These are phyloP conservation scores for Agrilus cyanescens DNA, from an alignment of 2,888 invertebrate species.

Conservation along the genomic window DNA sequence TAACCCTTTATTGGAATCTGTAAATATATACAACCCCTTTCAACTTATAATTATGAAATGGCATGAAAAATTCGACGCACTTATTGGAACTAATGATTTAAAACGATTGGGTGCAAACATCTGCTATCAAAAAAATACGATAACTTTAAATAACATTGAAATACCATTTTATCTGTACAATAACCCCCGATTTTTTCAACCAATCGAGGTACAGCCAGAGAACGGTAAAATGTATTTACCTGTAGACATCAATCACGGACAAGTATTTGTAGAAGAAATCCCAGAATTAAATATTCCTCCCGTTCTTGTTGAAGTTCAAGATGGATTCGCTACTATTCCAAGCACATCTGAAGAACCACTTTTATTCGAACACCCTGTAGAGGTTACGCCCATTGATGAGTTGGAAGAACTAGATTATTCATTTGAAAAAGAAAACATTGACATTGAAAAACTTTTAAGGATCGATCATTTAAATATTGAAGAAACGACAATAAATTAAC, in stretches of 20 bases:
- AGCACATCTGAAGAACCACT: no score
- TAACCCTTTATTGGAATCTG: background rate
- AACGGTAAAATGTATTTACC: background rate
- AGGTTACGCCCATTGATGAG: no score
- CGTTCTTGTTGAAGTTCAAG: no score
- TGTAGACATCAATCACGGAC: background rate
- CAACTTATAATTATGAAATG: background rate
- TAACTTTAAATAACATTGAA: background rate
- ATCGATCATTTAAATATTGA: no score
- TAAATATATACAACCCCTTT: conserved; percentile 1
- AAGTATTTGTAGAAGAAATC: background rate
- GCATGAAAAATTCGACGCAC: conserved; percentile 3
- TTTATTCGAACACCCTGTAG: no score
- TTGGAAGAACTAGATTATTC: no score
- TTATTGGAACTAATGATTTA: conserved; percentile 1
- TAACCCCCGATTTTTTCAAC: background rate
- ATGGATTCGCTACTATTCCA: no score
- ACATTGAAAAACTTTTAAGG: no score
- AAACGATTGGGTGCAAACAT: background rate
- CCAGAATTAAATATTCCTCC: no score
- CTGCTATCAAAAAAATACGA: background rate
- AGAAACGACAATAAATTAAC: no score
- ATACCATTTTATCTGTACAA: background rate
- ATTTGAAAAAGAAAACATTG: no score
- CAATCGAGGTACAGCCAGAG: background rate